Evolutionary conservation across 2,113 vertebrate genomes (phyloP), one percentile per base, ranked within the genome.

Genomic region (Leucosticte australis): DNA sequence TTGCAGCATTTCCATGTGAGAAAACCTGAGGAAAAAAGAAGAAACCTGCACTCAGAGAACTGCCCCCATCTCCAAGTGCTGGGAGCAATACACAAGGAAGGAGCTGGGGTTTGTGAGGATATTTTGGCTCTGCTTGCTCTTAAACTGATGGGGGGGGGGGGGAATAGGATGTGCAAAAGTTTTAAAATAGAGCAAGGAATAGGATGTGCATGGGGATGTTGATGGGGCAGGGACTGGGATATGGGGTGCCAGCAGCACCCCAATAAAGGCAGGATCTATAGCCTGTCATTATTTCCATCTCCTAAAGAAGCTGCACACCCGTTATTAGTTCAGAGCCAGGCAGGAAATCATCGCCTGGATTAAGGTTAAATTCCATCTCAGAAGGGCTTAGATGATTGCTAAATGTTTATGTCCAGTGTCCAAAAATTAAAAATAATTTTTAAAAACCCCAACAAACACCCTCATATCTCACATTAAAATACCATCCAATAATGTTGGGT

Each of bases 331-430:
- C 90, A 59, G 89, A 80, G 87, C 91, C 41, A 33, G 80, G 86
- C 91, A 87, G 90, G 96, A 97, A 97, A 93, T 92, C 97, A 93
- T 92, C 90, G 75, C 94, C 68, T 75, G 83, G 94, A 96, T 96
- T 94, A 96, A 97, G 95, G 94, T 92, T 94, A 94, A 96, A 95
- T 93, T 95, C 95, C 94, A 91, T 94, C 96, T 97, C 91, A 89
- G 92, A 96, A 92, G 74, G 77, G 74, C 42, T 95, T 94, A 95
- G 65, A 81, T 64, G 78, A 73, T 87, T 92, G 88, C 92, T 97
- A 92, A 96, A 92, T 94, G 87, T 95, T 96, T 92, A 77, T 75
- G 94, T 74, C 87, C 95, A 52, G 69, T 15, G 71, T 37, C 80
- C 83, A 82, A 87, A 84, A 93, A 76, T 82, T 74, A 18, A 87